These are phyloP conservation scores for Leucoptera coffeella DNA, from an alignment of 2,888 invertebrate species.

Conservation along the genomic window DNA sequence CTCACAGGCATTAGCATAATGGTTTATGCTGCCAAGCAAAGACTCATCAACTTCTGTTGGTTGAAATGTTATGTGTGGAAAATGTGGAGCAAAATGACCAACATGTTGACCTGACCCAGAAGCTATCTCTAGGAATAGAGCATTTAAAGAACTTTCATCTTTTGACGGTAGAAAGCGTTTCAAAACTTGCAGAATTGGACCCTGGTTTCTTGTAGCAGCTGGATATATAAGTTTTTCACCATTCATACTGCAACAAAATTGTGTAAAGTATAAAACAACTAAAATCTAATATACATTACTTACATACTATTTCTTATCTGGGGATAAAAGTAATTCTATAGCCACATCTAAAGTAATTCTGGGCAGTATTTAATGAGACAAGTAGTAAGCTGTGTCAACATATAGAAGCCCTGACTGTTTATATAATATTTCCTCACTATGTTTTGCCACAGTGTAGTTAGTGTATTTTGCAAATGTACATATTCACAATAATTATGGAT, in stretches of 20 bases:
- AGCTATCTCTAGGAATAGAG: constrained; percentile 63
- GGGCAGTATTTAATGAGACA: too few species aligned
- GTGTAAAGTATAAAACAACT: too few species aligned
- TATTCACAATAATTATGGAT: too few species aligned
- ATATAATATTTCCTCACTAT: too few species aligned
- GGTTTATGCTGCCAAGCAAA: constrained; percentile 55
- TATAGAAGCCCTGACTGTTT: too few species aligned
- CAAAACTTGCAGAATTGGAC: constrained; percentile 64
- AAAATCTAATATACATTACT: too few species aligned
- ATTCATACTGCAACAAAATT: constrained; percentile 19
- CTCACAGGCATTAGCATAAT: constrained; percentile 45
- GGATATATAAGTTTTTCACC: constrained; percentile 57
- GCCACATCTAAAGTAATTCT: too few species aligned
- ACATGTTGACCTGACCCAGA: constrained; percentile 83
- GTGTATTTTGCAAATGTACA: too few species aligned
- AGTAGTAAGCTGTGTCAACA: too few species aligned
- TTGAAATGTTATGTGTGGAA: constrained; percentile 70
- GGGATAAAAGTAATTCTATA: too few species aligned
- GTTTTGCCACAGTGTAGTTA: too few species aligned
- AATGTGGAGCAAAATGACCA: constrained; percentile 68
- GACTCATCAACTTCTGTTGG: constrained; percentile 69
- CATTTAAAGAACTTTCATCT: constrained; percentile 14
- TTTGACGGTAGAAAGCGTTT: constrained; percentile 50
- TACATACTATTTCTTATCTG: too few species aligned
- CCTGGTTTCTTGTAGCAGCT: constrained; percentile 70